These are phyloP conservation scores for Thaumatotibia leucotreta DNA, from an alignment of 1,140 invertebrate species.

Conservation along the genomic window DNA sequence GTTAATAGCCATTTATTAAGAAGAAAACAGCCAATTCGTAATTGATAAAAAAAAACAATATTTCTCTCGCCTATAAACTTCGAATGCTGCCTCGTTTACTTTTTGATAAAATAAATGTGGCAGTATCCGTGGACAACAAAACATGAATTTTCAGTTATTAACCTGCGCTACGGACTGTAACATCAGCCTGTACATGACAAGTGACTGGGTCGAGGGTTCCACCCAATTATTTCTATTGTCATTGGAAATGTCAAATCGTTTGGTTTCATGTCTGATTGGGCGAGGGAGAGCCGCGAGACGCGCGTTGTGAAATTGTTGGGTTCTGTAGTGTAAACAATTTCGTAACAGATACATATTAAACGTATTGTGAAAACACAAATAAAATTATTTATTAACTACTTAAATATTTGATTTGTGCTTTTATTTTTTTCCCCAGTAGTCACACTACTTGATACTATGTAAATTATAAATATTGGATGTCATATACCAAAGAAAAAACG, in stretches of 20 bases:
- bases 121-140: neutral
- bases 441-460: too few species aligned
- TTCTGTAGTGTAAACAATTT: neutral
- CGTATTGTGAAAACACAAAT: too few species aligned
- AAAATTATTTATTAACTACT: too few species aligned
- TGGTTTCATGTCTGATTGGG: slow-evolving; percentile 13
- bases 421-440: too few species aligned
- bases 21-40: too few species aligned
- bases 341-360: too few species aligned
- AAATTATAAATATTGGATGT: too few species aligned
- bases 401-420: too few species aligned
- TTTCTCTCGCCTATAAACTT: too few species aligned
- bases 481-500: too few species aligned
- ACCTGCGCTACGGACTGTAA: slow-evolving; percentile 11
- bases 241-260: slow-evolving; percentile 14
- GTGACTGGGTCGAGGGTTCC: slow-evolving; percentile 7
- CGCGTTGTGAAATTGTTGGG: neutral
- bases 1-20: too few species aligned
- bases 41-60: too few species aligned
- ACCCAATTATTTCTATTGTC: slow-evolving; percentile 13
- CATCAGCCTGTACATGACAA: slow-evolving; percentile 13
- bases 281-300: neutral
- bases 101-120: neutral
- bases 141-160: slow-evolving; percentile 11
- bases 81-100: neutral